Base-by-base conservation (phyloP, 2,888 invertebrate species). In the Heteromyza rotundicornis region DNA sequence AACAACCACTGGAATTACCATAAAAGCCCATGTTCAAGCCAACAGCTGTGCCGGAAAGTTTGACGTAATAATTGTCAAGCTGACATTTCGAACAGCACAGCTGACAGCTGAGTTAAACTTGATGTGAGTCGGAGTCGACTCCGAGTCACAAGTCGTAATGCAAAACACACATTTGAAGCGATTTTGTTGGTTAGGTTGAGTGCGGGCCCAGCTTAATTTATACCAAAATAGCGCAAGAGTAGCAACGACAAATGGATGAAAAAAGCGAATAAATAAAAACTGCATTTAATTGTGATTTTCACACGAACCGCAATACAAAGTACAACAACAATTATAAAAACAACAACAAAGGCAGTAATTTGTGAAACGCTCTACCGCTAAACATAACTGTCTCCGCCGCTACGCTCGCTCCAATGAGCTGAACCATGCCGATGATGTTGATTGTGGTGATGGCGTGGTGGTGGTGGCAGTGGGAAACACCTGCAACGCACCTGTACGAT, bases 401-500 rank as follows among this genome's bases (percentile, higher is more conserved):
- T 40, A n/a, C 53, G 17, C 12, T 27, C 10, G 40, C 14, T 10
- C 14, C 14, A 12, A 5, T 32, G 32, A 32, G 5, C 5, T 32
- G 32, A 12, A 8, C 32, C 12, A 12, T 10, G 5, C n/a, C n/a
- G n/a, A n/a, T 40, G 40, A 3, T 40, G 40, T 40, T 27, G 27
- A 14, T 40, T 7, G 12, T 40, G 40, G 8, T 40, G 40, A 10
- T 40, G 40, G n/a, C 19, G 27, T 10, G 5, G 16, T 17, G 20
- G 12, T 36, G 68, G 66, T 10, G 5, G 40, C 16, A 3, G 69
- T 79, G 79, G 79, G 77, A 78, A 78, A 78, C 78, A 79, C 78
- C 78, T 78, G 78, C 78, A 77, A 78, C 79, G 78, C 78, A 78
- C 78, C 78, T 78, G 78, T 78, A 79, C 77, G 68, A 73, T 74